phyloP scores from a whole-genome alignment of 2,797 vertebrate genomes.

The Sebastes vulpes region DNA sequence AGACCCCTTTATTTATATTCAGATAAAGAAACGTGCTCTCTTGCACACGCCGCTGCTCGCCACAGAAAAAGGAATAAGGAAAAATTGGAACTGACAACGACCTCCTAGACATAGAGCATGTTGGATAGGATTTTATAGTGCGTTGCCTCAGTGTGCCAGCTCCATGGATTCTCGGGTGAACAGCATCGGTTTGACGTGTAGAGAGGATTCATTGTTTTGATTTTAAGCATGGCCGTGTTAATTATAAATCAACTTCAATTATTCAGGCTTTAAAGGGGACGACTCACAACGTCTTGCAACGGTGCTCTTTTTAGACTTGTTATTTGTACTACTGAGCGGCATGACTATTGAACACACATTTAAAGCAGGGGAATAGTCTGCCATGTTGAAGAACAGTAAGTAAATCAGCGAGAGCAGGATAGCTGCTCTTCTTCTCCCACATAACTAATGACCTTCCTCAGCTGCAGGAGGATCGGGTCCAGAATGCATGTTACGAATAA shows the following conservation, averaged over 20 bases:
- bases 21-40: conserved; percentile 19
- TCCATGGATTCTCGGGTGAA: conserved; percentile 29
- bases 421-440: conserved; percentile 18
- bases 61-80: not conserved
- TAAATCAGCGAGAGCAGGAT: not conserved
- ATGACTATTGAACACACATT: conserved; percentile 38
- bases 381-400: conserved; percentile 15
- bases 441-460: conserved; percentile 11
- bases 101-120: conserved; percentile 49
- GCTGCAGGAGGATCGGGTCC: not conserved
- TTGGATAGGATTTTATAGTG: conserved; percentile 50
- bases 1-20: conserved; percentile 2
- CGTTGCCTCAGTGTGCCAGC: conserved; percentile 29
- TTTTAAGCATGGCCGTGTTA: conserved; percentile 49
- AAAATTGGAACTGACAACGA: conserved; percentile 53
- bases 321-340: conserved; percentile 36
- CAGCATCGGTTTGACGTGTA: conserved; percentile 25
- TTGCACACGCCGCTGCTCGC: conserved; percentile 2
- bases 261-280: conserved; percentile 44
- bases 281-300: conserved; percentile 14
- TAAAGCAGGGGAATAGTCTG: conserved; percentile 6
- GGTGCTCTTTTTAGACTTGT: conserved; percentile 25
- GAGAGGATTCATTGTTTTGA: conserved; percentile 58
- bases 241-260: conserved; percentile 65
- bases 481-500: conserved; percentile 7